phyloP scores from a whole-genome alignment of 2,888 invertebrate genomes.

The Exephanes ischioxanthus region DNA sequence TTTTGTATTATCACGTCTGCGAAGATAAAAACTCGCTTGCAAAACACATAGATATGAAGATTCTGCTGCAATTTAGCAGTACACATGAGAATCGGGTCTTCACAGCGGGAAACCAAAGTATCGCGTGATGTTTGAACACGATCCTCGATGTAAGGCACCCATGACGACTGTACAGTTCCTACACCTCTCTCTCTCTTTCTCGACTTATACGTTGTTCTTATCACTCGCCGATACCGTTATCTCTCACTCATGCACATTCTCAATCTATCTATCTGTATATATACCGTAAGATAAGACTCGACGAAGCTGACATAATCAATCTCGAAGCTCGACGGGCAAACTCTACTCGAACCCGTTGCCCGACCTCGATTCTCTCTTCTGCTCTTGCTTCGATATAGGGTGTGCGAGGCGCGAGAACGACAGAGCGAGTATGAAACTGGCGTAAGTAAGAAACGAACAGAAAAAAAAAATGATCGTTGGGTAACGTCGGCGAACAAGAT shows the following conservation, averaged over 20 bases:
- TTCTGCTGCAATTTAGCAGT: background rate
- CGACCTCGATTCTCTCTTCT: slow-evolving; percentile 60
- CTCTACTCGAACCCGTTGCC: slow-evolving; percentile 53
- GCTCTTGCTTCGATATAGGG: slow-evolving; percentile 18
- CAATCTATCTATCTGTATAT: slow-evolving; percentile 42
- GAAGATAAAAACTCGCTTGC: no score
- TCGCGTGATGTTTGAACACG: slow-evolving; percentile 19
- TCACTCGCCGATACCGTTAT: slow-evolving; percentile 65
- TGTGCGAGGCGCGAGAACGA: slow-evolving; percentile 30
- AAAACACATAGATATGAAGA: no score
- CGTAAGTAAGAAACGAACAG: slow-evolving; percentile 37
- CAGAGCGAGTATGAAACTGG: slow-evolving; percentile 39
- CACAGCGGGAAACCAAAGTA: background rate
- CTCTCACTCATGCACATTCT: slow-evolving; percentile 50
- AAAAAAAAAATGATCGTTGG: slow-evolving; percentile 45
- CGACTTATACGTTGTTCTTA: slow-evolving; percentile 65
- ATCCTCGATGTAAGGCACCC: background rate
- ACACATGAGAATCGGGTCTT: background rate
- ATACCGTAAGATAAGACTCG: slow-evolving; percentile 60
- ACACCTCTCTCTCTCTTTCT: background rate
- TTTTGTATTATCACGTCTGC: no score
- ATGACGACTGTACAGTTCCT: background rate
- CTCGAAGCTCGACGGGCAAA: slow-evolving; percentile 65
- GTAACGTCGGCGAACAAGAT: slow-evolving; percentile 30
- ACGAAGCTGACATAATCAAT: slow-evolving; percentile 67